A percentile compares a stretch with the other conserved stretches of the same genome.
These are phyloP conservation scores for Phyllopteryx taeniolatus DNA, from an alignment of 2,113 vertebrate species.

Conservation along the genomic window DNA sequence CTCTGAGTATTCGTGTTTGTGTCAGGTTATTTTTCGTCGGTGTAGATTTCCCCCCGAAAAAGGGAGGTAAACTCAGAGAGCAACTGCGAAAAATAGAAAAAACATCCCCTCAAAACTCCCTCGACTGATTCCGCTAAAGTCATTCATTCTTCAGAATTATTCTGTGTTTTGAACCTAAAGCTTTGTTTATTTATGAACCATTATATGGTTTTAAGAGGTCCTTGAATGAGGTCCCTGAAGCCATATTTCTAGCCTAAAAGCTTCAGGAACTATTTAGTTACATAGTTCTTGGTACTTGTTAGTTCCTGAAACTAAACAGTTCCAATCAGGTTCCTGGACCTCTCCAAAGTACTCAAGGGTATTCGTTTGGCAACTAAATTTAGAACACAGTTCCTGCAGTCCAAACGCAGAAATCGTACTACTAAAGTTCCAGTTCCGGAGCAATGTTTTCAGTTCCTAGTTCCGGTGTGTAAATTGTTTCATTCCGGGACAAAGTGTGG, in stretches of 20 bases:
- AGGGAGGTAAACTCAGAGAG: conserved; percentile 51
- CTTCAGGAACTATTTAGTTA: background rate
- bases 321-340: background rate
- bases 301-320: background rate
- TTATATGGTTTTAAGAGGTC: conserved; percentile 21
- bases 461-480: background rate
- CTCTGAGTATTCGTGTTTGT: background rate
- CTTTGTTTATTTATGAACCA: conserved; percentile 46
- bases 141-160: conserved; percentile 52
- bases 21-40: background rate
- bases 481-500: background rate
- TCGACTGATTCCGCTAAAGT: conserved; percentile 24
- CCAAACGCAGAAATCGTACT: no score
- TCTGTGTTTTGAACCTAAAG: conserved; percentile 40
- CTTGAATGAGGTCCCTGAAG: background rate
- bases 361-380: no score
- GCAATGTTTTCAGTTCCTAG: background rate
- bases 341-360: no score
- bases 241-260: background rate
- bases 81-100: conserved; percentile 20
- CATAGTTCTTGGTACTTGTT: background rate
- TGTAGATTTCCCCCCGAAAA: conserved; percentile 41
- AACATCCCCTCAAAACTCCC: conserved; percentile 49
- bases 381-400: no score
- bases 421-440: background rate